phyloP scores from a whole-genome alignment of 1,140 invertebrate species.

The Plutomurus gul region DNA sequence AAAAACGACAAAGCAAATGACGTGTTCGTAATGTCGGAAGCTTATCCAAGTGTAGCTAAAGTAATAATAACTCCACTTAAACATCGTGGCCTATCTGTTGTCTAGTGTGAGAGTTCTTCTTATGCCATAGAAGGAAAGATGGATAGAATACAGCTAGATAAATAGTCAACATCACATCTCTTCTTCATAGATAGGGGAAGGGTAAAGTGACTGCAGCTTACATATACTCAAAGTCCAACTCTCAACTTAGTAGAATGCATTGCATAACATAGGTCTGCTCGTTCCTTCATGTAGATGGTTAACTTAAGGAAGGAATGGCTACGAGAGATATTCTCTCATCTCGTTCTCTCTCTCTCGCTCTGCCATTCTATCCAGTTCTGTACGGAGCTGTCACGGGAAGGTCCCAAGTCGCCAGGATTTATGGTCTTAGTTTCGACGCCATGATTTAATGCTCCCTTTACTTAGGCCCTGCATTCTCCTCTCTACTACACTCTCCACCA shows the following conservation, averaged over 20 bases:
- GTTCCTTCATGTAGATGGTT: neutral
- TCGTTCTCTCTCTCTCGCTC: neutral
- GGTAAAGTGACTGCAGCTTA: neutral
- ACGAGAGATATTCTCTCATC: conserved; percentile 19
- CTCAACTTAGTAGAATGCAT: neutral
- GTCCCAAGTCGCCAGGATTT: conserved; percentile 54
- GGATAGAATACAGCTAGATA: conserved; percentile 6
- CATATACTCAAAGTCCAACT: neutral
- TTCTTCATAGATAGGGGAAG: neutral
- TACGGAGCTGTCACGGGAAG: conserved; percentile 51
- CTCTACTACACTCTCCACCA: neutral
- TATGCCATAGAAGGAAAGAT: neutral
- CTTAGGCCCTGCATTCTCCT: neutral
- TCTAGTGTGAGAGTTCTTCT: no score
- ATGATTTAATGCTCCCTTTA: conserved; percentile 54
- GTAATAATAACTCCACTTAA: no score
- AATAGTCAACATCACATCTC: conserved; percentile 22
- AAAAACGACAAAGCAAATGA: no score
- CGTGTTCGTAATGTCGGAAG: no score
- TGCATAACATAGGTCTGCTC: no score
- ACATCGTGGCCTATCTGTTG: no score
- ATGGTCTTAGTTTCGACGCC: conserved; percentile 54
- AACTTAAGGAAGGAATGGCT: conserved; percentile 19
- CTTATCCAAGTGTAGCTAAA: no score
- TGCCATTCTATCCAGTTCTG: conserved; percentile 11